Base-by-base conservation (phyloP, 2,888 invertebrate species). In the Xanthorhoe designata region DNA sequence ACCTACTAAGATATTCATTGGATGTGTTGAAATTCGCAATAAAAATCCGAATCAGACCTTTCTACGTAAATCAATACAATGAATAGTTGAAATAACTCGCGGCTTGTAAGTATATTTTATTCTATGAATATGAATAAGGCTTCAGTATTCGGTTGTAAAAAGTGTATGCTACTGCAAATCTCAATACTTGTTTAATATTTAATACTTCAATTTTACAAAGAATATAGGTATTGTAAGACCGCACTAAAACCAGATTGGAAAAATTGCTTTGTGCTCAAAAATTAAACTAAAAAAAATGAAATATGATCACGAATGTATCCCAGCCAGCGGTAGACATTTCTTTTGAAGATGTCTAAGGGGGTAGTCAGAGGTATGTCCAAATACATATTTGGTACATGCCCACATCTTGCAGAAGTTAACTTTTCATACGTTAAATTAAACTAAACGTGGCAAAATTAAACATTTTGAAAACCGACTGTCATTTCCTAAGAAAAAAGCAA, bases 1-100 rank as follows among this genome's bases (percentile, higher is more conserved):
- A 66, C 71, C 82, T 78, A 74, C 79, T 81, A 79, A 81, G 76
- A 74, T 82, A 84, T 84, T 82, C 83, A 83, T 82, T 79, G 82
- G 75, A 82, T 80, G 78, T 80, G 79, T 80, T 80, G 79, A 78
- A 82, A 81, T 80, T 76, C 75, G 66, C 74, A 70, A 74, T 75
- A 75, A 78, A 81, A 77, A 73, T 75, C 75, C 74, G 72, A 75
- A 68, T 71, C 69, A 69, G 74, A 71, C 72, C 76, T 72, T 71
- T 72, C 73, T 77, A 66, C 69, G 73, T 81, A 74, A 72, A 77
- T 78, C 77, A 76, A 77, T 67, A 67, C 70, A 66, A 59, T 65
- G 73, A 71, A 70, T 65, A 62, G 69, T 64, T 58, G 54, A 61
- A 58, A 53, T 66, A 61, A 64, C 62, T 61, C 56, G 57, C 29